A percentile compares a stretch with the other conserved stretches of the same genome.
Evolutionary conservation across 2,797 vertebrate genomes (phyloP).

Genomic region (Notamacropus eugenii): DNA sequence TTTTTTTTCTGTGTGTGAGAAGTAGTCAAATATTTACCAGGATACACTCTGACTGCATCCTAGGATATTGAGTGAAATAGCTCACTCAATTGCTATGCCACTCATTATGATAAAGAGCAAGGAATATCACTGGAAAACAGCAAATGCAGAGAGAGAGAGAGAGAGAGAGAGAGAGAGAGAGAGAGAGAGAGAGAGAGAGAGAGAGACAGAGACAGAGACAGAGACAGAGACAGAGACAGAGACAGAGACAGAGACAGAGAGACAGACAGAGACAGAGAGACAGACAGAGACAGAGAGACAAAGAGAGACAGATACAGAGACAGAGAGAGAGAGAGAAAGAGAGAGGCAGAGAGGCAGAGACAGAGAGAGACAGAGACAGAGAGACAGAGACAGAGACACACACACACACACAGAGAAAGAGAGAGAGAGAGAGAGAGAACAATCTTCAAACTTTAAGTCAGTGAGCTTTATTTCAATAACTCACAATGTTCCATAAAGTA

Average conservation of each 20-base stretch:
- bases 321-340: too few species aligned
- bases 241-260: too few species aligned
- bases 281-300: too few species aligned
- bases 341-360: too few species aligned
- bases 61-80: background rate
- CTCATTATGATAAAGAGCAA: background rate
- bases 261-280: too few species aligned
- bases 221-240: too few species aligned
- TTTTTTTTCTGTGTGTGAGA: background rate
- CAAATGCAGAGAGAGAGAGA: background rate
- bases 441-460: background rate
- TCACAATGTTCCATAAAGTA: background rate
- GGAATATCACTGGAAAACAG: background rate
- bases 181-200: background rate
- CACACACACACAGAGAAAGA: too few species aligned
- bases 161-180: too few species aligned
- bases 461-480: background rate
- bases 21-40: background rate
- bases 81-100: background rate
- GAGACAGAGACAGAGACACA: too few species aligned
- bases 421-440: background rate
- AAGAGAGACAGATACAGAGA: background rate
- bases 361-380: too few species aligned
- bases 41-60: background rate
- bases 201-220: background rate